Base-by-base conservation (phyloP, 2,113 vertebrate species). In the Zonotrichia leucophrys region DNA sequence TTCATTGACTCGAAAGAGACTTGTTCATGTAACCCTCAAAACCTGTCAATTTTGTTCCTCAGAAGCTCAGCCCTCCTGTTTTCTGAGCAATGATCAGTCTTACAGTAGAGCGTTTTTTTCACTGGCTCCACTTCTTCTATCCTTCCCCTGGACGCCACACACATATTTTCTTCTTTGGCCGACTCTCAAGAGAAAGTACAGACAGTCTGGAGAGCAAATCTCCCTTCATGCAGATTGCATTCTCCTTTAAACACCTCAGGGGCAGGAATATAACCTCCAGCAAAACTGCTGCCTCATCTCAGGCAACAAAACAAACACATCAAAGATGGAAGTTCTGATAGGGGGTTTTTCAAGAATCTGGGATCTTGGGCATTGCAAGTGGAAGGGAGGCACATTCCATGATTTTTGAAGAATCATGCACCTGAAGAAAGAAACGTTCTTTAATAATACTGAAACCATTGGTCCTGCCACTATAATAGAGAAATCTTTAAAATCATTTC, bases 91-190 rank as follows among this genome's bases (percentile, higher is more conserved):
- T 69, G 47, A 85, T 59, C 73, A 74, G 14, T 78, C 52, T 50
- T 80, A 18, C 0, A 41, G 33, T 78, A 25, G 35, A 73, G 35
- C 69, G 59, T 77, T 91, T 94, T 90, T 91, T 50, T 85, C 79
- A 77, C n/a, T 80, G 63, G 59, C 68, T 95, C 10, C 33, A 27
- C 76, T 94, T 70, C 80, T 76, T 74, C 69, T 62, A 0, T 84
- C 69, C 58, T 84, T 68, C 23, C 42, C 33, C 42, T 31, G 62
- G 66, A 72, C 58, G 64, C 31, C 1, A 7, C 70, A 87, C 11
- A 10, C 83, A 33, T 37, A n/a, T 35, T 83, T 89, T 50, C 33
- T 95, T 86, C 87, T 90, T 90, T 95, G 92, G 79, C 80, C 85
- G 86, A 0, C 59, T 72, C 72, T 94, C 75, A 85, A 80, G 94